phyloP scores from a whole-genome alignment of 1,140 invertebrate genomes.

The Helicoverpa zea region DNA sequence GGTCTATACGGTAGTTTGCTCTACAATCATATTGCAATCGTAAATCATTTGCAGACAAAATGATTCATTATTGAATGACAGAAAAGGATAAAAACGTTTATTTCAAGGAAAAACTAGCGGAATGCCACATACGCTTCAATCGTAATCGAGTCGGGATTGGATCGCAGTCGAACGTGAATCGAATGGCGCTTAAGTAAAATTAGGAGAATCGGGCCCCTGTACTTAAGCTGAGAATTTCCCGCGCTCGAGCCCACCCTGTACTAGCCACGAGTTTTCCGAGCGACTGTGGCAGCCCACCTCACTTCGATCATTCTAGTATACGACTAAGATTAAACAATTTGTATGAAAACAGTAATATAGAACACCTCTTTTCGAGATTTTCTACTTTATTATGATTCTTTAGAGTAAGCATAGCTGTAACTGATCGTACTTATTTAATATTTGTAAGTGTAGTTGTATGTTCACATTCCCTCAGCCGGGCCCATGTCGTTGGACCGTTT shows the following conservation, averaged over 20 bases:
- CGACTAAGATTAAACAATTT: constrained; percentile 39
- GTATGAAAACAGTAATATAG: constrained; percentile 15
- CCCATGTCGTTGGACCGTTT: constrained; percentile 19
- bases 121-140: too few relatives aligned
- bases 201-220: too few relatives aligned
- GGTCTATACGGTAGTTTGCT: too few relatives aligned
- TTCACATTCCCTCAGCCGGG: constrained; percentile 40
- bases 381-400: constrained; percentile 30
- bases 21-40: too few relatives aligned
- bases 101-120: too few relatives aligned
- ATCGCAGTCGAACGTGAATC: too few relatives aligned
- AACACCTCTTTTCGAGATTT: constrained; percentile 30
- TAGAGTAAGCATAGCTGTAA: constrained; percentile 24
- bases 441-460: constrained; percentile 32
- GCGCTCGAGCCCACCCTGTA: not conserved
- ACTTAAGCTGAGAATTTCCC: not conserved
- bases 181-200: too few relatives aligned
- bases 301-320: constrained; percentile 48
- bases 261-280: constrained; percentile 2
- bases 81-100: too few relatives aligned
- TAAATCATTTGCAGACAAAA: too few relatives aligned
- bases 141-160: too few relatives aligned
- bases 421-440: constrained; percentile 37
- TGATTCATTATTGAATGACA: too few relatives aligned
- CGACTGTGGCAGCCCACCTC: constrained; percentile 39